phyloP scores from a whole-genome alignment of 2,797 vertebrate genomes.

The Melanotaenia boesemani region DNA sequence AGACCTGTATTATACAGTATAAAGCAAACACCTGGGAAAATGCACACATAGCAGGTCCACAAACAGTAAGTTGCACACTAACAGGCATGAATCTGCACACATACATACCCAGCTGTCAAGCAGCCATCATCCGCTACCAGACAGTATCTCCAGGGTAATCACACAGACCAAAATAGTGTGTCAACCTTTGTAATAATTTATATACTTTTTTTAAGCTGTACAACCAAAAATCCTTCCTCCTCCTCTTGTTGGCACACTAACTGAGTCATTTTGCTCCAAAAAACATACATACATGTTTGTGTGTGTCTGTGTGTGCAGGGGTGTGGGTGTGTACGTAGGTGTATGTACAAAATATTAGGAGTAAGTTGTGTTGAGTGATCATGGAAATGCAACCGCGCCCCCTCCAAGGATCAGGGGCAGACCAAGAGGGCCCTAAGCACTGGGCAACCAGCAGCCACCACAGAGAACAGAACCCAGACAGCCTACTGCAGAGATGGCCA shows the following conservation, averaged over 20 bases:
- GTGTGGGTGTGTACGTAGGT: too few species aligned
- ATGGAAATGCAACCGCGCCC: too few species aligned
- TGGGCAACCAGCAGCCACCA: too few species aligned
- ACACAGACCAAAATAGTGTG: slow-evolving; percentile 12
- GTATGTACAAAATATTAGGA: too few species aligned
- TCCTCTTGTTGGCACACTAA: background rate
- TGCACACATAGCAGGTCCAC: slow-evolving; percentile 7
- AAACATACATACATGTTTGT: background rate
- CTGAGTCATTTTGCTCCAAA: background rate
- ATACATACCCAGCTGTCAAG: slow-evolving; percentile 11
- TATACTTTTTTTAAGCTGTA: slow-evolving; percentile 14
- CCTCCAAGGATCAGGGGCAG: too few species aligned
- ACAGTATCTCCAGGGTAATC: slow-evolving; percentile 39
- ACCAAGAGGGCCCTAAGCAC: too few species aligned
- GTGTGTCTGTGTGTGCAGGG: too few species aligned
- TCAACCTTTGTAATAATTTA: slow-evolving; percentile 29
- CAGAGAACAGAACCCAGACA: too few species aligned
- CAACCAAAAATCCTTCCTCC: background rate
- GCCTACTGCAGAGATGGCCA: too few species aligned
- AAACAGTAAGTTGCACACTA: slow-evolving; percentile 10
- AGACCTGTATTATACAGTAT: slow-evolving; percentile 52
- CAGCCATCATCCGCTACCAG: slow-evolving; percentile 8
- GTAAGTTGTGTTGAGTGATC: too few species aligned
- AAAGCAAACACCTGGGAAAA: slow-evolving; percentile 43
- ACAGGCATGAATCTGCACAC: slow-evolving; percentile 16